Percentiles rank a stretch among this genome's conserved stretches.
phyloP scores from a whole-genome alignment of 2,797 vertebrate genomes.

The Dryobates pubescens region DNA sequence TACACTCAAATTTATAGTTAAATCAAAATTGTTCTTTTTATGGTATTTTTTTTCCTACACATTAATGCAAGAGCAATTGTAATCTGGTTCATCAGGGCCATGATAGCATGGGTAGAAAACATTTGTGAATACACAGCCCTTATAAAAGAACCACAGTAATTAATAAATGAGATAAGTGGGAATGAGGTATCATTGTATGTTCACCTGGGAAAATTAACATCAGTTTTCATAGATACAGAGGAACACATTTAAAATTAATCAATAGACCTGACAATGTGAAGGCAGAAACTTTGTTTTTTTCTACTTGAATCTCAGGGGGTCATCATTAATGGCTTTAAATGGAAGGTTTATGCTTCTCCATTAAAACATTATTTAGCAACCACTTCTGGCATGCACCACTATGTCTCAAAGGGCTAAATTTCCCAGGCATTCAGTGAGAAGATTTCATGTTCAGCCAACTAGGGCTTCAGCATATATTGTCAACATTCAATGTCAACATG shows the following conservation, averaged over 20 bases:
- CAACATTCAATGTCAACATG: no score
- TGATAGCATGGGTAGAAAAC: background rate
- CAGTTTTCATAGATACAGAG: background rate
- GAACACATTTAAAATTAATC: background rate
- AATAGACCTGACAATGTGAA: rapidly evolving
- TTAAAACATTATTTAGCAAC: no score
- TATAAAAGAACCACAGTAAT: background rate
- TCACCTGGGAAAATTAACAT: background rate
- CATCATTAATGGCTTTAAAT: no score
- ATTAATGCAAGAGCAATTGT: background rate
- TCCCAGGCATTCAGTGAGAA: no score
- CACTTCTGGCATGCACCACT: no score
- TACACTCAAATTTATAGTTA: background rate
- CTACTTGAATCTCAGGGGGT: no score
- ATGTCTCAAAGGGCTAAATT: no score
- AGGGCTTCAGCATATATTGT: no score
- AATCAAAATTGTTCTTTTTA: background rate
- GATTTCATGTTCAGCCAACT: no score
- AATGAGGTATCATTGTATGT: background rate
- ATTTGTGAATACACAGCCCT: background rate
- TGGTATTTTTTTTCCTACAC: background rate
- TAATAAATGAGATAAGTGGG: background rate
- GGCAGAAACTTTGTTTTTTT: background rate
- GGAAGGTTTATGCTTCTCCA: no score
- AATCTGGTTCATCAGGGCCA: background rate